Conservation (phyloP, 2,888 invertebrate species). For the Coleophora deauratella region DNA sequence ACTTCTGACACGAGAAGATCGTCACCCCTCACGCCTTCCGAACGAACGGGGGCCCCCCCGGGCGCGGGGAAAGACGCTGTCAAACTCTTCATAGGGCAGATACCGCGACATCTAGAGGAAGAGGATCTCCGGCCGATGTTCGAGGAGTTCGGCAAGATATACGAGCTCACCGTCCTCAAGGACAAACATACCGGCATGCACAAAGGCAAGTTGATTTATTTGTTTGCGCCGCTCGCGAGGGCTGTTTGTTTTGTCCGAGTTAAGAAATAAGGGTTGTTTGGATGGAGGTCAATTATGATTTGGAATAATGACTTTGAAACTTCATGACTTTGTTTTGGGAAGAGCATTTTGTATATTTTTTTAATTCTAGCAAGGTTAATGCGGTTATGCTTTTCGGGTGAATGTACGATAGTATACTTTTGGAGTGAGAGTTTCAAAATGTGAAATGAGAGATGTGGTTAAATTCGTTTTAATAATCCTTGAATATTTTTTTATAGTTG, state of each 20-base stretch:
- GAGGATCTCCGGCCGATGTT: slow-evolving; percentile 91
- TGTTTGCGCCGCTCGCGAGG: not conserved
- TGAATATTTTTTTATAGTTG: too few relatives aligned
- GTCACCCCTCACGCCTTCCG: slow-evolving; percentile 55
- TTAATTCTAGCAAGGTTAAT: too few relatives aligned
- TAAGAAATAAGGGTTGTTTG: too few relatives aligned
- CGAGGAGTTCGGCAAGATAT: slow-evolving; percentile 94
- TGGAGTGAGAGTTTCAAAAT: too few relatives aligned
- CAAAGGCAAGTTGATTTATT: slow-evolving; percentile 80
- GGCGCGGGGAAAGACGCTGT: slow-evolving; percentile 75
- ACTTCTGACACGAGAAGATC: slow-evolving; percentile 32
- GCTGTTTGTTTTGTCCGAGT: too few relatives aligned
- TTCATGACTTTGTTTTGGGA: too few relatives aligned
- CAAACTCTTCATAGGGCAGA: slow-evolving; percentile 95
- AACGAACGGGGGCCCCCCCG: slow-evolving; percentile 59
- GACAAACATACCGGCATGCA: slow-evolving; percentile 97
- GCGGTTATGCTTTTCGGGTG: too few relatives aligned
- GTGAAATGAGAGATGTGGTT: too few relatives aligned
- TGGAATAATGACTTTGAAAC: too few relatives aligned
- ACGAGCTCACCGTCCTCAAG: slow-evolving; percentile 94
- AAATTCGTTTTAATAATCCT: too few relatives aligned
- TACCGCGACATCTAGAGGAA: slow-evolving; percentile 91
- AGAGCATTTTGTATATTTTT: not conserved
- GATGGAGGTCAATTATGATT: too few relatives aligned
- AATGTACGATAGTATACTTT: too few relatives aligned